Base-by-base conservation (phyloP, 2,888 invertebrate genomes). In the Phyllotreta striolata region DNA sequence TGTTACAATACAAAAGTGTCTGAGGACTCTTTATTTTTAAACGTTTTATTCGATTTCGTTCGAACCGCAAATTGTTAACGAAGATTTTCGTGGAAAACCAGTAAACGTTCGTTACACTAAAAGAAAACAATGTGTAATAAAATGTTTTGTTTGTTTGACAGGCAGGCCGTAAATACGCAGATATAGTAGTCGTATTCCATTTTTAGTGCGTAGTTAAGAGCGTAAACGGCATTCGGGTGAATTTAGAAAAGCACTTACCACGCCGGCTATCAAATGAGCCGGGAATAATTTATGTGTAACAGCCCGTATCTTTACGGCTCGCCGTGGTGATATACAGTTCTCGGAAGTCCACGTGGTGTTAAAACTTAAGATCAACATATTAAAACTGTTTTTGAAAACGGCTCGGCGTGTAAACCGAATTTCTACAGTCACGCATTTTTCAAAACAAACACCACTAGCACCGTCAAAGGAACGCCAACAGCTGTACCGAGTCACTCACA, bases 341-440 rank as follows among this genome's bases (percentile, higher is more conserved):
- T 76, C 73, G 78, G 79, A 79, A 79, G 77, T 78, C 77, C 77
- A 77, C 76, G 76, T 78, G 78, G 78, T 79, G 78, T 79, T 78
- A 76, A 24, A 77, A 77, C 71, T 71, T 70, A 71, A 77, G 76
- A 78, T 78, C 78, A 77, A 78, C 78, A 77, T 78, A 77, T 24
- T 24, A 24, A 24, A 75, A 77, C 73, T 73, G 72, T 73, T 76
- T 72, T 67, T 24, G 2, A 24, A 74, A 76, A 75, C 76, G 75
- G 75, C 75, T 76, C 75, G 58, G 73, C 69, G 72, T 72, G 72
- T 74, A 75, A 76, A 76, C 73, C 72, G 76, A 79, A 77, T 75
- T 76, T 73, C 74, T 76, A 75, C 72, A 78, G 79, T 77, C 78
- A 78, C 78, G 79, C 77, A 76, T 79, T 77, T 77, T 73, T 69